phyloP scores from a whole-genome alignment of 2,888 invertebrate species.

The Epinotia bilunana region DNA sequence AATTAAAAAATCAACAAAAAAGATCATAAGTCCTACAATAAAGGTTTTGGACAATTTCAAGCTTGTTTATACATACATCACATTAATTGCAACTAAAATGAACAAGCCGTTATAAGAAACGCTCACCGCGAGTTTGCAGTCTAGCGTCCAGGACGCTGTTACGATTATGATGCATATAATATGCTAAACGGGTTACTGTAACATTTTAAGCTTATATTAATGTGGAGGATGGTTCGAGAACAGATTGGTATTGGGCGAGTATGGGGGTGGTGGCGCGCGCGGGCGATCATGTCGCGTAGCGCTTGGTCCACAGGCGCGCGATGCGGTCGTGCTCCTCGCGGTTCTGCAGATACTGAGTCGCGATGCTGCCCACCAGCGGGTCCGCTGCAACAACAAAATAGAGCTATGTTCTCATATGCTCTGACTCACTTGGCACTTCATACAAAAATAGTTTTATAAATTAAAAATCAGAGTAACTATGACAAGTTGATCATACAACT shows the following conservation, averaged over 20 bases:
- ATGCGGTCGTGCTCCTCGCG: slow-evolving; percentile 99
- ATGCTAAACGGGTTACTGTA: slow-evolving; percentile 54
- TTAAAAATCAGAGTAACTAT: slow-evolving; percentile 96
- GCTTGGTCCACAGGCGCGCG: slow-evolving; percentile 99
- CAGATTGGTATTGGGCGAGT: slow-evolving; percentile 72
- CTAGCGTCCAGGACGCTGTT: slow-evolving; percentile 30
- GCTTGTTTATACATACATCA: slow-evolving; percentile 66
- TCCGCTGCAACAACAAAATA: slow-evolving; percentile 88
- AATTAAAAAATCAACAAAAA: slow-evolving; percentile 60
- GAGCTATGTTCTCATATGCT: too few species aligned
- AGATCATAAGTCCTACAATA: slow-evolving; percentile 63
- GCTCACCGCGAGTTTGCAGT: slow-evolving; percentile 46
- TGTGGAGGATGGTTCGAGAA: slow-evolving; percentile 76
- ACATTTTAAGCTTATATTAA: slow-evolving; percentile 70
- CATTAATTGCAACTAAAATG: slow-evolving; percentile 76
- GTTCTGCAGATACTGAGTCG: slow-evolving; percentile 98
- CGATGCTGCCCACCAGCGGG: slow-evolving; percentile 98
- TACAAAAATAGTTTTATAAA: slow-evolving; percentile 63
- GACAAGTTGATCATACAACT: slow-evolving; percentile 85
- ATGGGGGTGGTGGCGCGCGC: slow-evolving; percentile 62
- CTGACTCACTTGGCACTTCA: background rate
- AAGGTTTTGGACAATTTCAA: slow-evolving; percentile 64
- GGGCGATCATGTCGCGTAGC: slow-evolving; percentile 95
- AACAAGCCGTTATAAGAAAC: slow-evolving; percentile 64
- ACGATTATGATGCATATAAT: slow-evolving; percentile 55